Conservation (phyloP, 2,797 vertebrate species). For the Melanotaenia boesemani region DNA sequence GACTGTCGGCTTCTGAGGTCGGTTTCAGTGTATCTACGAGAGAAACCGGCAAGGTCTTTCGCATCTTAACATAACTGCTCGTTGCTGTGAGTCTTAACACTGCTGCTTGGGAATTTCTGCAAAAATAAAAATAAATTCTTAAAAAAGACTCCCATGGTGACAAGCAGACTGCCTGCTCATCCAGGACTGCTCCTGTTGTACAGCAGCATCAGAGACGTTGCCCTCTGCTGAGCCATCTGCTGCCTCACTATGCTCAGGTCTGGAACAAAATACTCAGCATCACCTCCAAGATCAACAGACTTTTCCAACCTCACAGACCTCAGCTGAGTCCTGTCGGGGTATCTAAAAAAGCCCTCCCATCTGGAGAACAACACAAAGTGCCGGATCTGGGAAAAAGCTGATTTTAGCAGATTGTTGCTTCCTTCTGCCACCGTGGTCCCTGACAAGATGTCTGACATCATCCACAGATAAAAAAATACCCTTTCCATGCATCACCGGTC, state of each 20-base stretch:
- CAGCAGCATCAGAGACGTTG: constrained; percentile 40
- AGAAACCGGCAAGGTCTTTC: too few relatives aligned
- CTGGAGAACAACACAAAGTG: constrained; percentile 41
- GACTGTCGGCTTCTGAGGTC: too few relatives aligned
- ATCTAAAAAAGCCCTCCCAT: constrained; percentile 33
- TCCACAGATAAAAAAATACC: not conserved
- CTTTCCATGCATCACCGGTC: too few relatives aligned
- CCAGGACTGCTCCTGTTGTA: constrained; percentile 30
- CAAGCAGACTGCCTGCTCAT: constrained; percentile 29
- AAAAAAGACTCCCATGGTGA: constrained; percentile 8
- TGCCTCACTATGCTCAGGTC: constrained; percentile 15
- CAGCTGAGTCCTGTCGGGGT: not conserved
- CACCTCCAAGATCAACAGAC: constrained; percentile 29
- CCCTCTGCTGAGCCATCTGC: constrained; percentile 67
- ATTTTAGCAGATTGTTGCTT: constrained; percentile 22
- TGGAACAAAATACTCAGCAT: constrained; percentile 27
- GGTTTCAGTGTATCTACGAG: too few relatives aligned
- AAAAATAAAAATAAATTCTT: not conserved
- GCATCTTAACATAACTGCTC: too few relatives aligned
- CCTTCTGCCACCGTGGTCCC: not conserved
- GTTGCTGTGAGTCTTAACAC: constrained; percentile 3
- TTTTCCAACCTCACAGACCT: constrained; percentile 25
- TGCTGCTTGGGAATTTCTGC: constrained; percentile 21
- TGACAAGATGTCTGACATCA: constrained; percentile 25
- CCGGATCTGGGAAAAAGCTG: constrained; percentile 19